These are phyloP conservation scores for Cyclura pinguis DNA, from an alignment of 2,797 vertebrate species.

Conservation along the genomic window DNA sequence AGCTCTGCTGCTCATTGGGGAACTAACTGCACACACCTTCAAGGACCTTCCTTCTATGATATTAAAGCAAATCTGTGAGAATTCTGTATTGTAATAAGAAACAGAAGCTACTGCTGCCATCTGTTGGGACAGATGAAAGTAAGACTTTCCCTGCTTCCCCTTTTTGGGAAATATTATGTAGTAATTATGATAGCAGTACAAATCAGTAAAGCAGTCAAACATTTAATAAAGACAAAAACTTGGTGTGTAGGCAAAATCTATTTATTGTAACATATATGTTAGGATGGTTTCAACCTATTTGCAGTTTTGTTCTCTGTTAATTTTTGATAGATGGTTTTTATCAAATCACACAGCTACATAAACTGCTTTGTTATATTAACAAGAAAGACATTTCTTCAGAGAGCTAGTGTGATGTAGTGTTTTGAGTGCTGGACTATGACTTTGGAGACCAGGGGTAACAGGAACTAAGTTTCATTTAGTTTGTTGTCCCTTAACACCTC, in stretches of 20 bases:
- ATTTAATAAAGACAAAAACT: neutral
- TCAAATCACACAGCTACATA: neutral
- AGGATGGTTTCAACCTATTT: neutral
- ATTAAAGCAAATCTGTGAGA: constrained; percentile 10
- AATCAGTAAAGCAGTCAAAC: neutral
- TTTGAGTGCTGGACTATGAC: too few species aligned
- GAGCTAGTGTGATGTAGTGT: too few species aligned
- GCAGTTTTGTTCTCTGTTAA: neutral
- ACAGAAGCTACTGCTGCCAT: neutral
- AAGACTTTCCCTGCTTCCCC: neutral
- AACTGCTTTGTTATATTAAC: neutral
- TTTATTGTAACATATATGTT: neutral
- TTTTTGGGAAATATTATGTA: neutral
- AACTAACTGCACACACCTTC: neutral
- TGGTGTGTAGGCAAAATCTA: neutral
- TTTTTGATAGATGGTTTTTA: neutral
- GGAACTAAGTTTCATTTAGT: neutral
- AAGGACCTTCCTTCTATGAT: neutral
- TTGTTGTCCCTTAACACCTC: neutral
- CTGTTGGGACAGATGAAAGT: neutral
- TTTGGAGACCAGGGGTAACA: neutral
- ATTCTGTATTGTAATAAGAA: neutral
- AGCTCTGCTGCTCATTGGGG: neutral
- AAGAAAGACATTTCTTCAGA: neutral
- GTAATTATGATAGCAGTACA: neutral